A percentile compares a stretch with the other conserved stretches of the same genome.
These are phyloP conservation scores for Selene dorsalis DNA, from an alignment of 2,797 vertebrate species.

Conservation along the genomic window DNA sequence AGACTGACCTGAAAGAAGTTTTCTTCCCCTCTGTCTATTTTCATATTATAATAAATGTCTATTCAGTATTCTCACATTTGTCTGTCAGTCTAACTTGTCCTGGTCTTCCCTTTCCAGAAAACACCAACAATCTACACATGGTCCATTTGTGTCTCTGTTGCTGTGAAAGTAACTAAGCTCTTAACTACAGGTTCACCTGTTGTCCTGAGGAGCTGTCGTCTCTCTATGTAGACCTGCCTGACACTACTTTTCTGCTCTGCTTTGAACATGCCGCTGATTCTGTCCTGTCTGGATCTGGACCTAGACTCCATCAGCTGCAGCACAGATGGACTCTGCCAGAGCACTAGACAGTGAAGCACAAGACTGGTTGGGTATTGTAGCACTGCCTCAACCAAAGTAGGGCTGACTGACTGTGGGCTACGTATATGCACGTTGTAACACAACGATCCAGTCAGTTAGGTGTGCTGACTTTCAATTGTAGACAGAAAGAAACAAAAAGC, in stretches of 20 bases:
- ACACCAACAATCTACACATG: not conserved
- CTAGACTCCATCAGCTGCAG: constrained; percentile 59
- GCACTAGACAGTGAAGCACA: constrained; percentile 55
- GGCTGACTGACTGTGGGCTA: not conserved
- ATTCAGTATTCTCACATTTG: not conserved
- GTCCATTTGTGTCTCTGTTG: not conserved
- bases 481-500: not conserved
- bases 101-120: not conserved
- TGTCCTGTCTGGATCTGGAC: constrained; percentile 43
- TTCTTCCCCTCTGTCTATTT: not conserved
- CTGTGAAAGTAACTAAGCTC: not conserved
- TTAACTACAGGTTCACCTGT: constrained; percentile 67
- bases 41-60: not conserved
- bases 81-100: not conserved
- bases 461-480: not conserved
- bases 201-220: constrained; percentile 18
- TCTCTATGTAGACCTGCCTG: constrained; percentile 69
- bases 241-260: constrained; percentile 69
- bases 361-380: constrained; percentile 8
- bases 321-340: constrained; percentile 39
- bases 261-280: constrained; percentile 42
- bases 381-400: constrained; percentile 18
- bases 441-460: not conserved
- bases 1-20: not conserved
- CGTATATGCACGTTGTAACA: not conserved